Conservation (phyloP, 2,797 vertebrate genomes). For the Schizopygopsis pylzovi region DNA sequence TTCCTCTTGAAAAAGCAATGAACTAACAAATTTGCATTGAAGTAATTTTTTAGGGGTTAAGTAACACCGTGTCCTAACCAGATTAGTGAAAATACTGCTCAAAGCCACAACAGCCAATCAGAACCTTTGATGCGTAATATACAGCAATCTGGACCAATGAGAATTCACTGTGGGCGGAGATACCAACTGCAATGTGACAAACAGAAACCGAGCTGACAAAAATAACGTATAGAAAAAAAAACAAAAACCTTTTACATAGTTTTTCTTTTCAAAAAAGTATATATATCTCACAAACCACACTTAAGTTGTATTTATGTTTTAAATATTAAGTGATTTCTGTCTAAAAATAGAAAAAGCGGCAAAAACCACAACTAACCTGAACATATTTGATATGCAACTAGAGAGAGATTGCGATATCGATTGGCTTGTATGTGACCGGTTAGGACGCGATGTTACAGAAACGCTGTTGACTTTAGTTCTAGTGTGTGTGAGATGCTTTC, state of each 20-base stretch:
- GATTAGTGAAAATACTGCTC: slow-evolving; percentile 8
- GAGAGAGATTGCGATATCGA: neutral
- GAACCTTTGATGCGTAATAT: neutral
- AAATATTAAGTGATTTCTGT: neutral
- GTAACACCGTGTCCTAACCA: slow-evolving; percentile 23
- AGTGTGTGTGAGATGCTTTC: slow-evolving; percentile 61
- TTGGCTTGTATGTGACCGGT: neutral
- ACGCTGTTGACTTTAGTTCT: neutral
- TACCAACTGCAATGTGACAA: neutral
- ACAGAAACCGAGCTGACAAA: slow-evolving; percentile 1
- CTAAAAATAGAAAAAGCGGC: slow-evolving; percentile 10
- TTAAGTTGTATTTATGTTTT: neutral
- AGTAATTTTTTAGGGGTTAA: slow-evolving; percentile 27
- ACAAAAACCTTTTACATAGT: neutral
- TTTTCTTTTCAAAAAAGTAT: neutral
- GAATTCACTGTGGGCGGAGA: slow-evolving; percentile 16
- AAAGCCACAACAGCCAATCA: slow-evolving; percentile 33
- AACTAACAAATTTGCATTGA: slow-evolving; percentile 68
- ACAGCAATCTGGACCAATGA: slow-evolving; percentile 27
- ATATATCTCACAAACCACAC: neutral
- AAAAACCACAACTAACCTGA: slow-evolving; percentile 5
- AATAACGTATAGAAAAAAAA: neutral
- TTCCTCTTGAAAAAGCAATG: slow-evolving; percentile 45
- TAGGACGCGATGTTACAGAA: slow-evolving; percentile 22
- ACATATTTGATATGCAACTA: neutral